Evolutionary conservation across 2,797 vertebrate genomes (phyloP).

Genomic region (Hippopotamyrus pictus): DNA sequence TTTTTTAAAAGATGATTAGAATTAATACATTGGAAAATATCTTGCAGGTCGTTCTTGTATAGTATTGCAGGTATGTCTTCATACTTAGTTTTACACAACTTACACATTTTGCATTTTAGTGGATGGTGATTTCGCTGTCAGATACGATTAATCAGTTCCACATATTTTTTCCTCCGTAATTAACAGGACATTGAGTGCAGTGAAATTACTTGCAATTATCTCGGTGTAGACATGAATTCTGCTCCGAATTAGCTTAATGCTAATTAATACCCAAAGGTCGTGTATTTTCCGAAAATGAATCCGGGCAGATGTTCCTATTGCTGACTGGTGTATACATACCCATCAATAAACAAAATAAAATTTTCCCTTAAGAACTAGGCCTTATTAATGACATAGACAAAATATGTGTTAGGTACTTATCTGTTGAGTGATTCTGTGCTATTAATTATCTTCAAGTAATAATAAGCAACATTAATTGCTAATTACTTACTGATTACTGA

Average conservation of each 20-base stretch:
- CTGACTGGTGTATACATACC: neutral
- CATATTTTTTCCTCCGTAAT: neutral
- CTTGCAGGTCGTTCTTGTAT: neutral
- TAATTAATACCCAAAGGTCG: constrained; percentile 2
- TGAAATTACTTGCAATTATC: neutral
- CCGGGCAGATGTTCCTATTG: neutral
- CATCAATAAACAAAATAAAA: neutral
- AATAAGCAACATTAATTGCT: constrained; percentile 2
- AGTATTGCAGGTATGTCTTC: neutral
- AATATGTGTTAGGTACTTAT: neutral
- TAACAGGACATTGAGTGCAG: neutral
- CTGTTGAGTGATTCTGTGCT: neutral
- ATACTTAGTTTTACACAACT: neutral
- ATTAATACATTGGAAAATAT: neutral
- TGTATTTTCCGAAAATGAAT: neutral
- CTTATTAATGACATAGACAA: neutral
- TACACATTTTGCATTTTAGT: neutral
- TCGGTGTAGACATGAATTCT: neutral
- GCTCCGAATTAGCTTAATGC: constrained; percentile 1
- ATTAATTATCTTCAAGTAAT: neutral
- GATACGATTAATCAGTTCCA: neutral
- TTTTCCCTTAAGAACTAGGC: neutral
- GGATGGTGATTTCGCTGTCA: neutral
- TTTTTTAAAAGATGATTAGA: neutral
- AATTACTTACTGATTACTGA: neutral